Conservation (phyloP, 1,140 invertebrate genomes). For the Arctopsyche grandis region DNA sequence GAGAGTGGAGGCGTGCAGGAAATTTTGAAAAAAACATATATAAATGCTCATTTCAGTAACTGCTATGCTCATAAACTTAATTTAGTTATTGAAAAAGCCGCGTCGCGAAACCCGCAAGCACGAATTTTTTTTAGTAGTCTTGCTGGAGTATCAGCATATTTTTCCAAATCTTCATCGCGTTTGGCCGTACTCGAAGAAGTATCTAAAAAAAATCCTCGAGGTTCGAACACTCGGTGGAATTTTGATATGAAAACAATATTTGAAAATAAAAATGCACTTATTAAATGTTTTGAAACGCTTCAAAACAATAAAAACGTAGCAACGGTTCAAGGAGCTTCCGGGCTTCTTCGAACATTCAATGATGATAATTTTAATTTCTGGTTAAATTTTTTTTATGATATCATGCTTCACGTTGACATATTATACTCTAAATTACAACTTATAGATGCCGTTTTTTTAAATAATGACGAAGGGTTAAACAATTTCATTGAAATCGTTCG, state of each 20-base stretch:
- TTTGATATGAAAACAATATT: not conserved
- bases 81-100: no score
- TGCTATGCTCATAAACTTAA: no score
- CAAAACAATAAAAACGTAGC: not conserved
- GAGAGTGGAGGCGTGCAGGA: no score
- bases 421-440: not conserved
- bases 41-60: no score
- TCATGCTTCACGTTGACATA: slow-evolving; percentile 2
- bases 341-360: not conserved
- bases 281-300: slow-evolving; percentile 11
- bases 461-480: not conserved
- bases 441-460: not conserved
- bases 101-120: no score
- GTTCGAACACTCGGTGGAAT: not conserved
- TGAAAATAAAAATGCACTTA: slow-evolving; percentile 7
- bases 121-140: no score
- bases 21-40: no score
- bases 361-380: slow-evolving; percentile 2
- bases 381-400: slow-evolving; percentile 2
- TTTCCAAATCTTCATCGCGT: no score
- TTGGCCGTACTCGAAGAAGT: no score
- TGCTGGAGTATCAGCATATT: no score
- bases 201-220: no score
- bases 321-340: not conserved
- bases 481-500: no score